Evolutionary conservation across 2,888 invertebrate genomes (phyloP), one percentile per base, ranked within the genome.

Genomic region (Chromoteleia sp.): DNA sequence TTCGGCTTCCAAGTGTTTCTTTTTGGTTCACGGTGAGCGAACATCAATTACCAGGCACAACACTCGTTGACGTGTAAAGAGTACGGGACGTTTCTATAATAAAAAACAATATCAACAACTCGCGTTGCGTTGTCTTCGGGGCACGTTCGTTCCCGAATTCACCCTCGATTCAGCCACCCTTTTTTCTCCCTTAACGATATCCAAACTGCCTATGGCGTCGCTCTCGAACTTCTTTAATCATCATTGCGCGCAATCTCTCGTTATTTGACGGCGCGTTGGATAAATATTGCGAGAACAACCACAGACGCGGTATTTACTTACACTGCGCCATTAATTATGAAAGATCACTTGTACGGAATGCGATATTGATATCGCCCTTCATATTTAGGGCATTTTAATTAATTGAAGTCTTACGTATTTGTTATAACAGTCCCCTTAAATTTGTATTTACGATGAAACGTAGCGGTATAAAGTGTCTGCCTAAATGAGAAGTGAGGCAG

Each of bases 201-300:
- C 76, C 71, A 76, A 81, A 76, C 71, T 45, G 73, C 76, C 81
- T 45, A 50, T 56, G 73, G 76, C 81, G 41, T 33, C 56, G n/a
- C 56, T 63, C 58, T 56, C 70, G 12, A 63, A 77, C 63, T 77
- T 63, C 56, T 61, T 61, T 70, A 70, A 77, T 77, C 70, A 77
- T 77, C 63, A 14, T 52, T 56, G 61, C 63, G 61, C 39, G 45
- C 77, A 43, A 70, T 63, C 70, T 63, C 43, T 3, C 41, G 56
- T 41, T 41, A 52, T 63, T 63, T 43, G 30, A 76, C 52, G 21
- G 67, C 43, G 41, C 58, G 50, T 21, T 52, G 29, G 33, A 76
- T 76, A 76, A 76, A 68, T 29, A 76, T 61, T 50, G 59, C 39
- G 29, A n/a, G 39, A 29, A 67, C 52, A 7, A 29, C 50, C 36